Base-by-base conservation (phyloP, 2,113 vertebrate species). In the Indri indri region DNA sequence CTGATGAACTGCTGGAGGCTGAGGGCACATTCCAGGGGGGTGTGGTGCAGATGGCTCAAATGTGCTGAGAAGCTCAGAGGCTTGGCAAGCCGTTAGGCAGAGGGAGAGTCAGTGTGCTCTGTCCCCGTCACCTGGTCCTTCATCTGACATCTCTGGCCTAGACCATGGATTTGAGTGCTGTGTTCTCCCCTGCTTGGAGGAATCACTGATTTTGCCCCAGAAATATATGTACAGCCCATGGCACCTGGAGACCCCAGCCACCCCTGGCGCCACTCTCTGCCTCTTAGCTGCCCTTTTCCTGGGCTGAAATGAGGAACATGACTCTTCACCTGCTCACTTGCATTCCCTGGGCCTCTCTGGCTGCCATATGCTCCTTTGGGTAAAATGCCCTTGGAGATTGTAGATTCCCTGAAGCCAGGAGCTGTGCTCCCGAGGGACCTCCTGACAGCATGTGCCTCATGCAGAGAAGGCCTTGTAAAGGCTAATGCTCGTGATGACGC, bases 1-100 rank as follows among this genome's bases (percentile, higher is more conserved):
- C 57, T 32, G 12, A 52, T 14, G 37, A 76, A 65, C 9, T 0
- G 1, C 91, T 8, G 20, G 25, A 37, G 10, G 8, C 17, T 2
- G 23, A 32, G 40, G 71, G 34, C 4, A 18, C 0, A 0, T 17
- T n/a, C 40, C 70, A 1, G 1, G n/a, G 40, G 10, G 47, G 2
- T 80, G 32, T 27, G 16, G 13, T 4, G 7, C 37, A 73, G 70
- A 32, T 73, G 76, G 74, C 6, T 71, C 57, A 61, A 4, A 8
- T n/a, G 16, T 12, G 8, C 17, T 32, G 76, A 79, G 45, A 37
- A 18, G 7, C 9, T 45, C 20, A 23, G 57, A 45, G 66, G 34
- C 25, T 25, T 32, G n/a, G 77, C 27, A 8, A 8, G 37, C 32
- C 71, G 37, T 54, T 6, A 5, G 34, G 66, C 77, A 18, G n/a